Evolutionary conservation across 2,888 invertebrate species (phyloP).

Genomic region (Pammene aurita): DNA sequence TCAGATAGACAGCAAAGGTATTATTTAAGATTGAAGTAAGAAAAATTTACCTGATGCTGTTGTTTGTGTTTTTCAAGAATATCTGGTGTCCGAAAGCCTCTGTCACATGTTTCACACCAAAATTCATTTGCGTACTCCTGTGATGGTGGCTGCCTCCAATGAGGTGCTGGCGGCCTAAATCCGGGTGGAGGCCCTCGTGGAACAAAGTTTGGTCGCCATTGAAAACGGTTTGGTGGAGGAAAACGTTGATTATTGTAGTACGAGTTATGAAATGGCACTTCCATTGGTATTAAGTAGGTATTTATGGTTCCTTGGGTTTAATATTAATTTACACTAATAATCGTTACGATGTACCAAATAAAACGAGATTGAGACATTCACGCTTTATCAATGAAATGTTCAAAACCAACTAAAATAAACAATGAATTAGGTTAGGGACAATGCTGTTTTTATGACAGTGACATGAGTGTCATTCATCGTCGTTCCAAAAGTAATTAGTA

Average conservation of each 20-base stretch:
- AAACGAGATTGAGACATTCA: not conserved
- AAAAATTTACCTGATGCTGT: conserved; percentile 85
- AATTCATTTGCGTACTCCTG: conserved; percentile 54
- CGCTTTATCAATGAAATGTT: not conserved
- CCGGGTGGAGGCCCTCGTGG: conserved; percentile 39
- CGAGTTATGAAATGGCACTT: conserved; percentile 23
- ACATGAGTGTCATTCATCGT: not conserved
- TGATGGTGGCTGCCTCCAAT: conserved; percentile 37
- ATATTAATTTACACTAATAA: not conserved
- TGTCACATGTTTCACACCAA: conserved; percentile 92
- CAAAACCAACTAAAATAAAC: not conserved
- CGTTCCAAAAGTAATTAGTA: too few relatives aligned
- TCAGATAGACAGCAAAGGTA: too few relatives aligned
- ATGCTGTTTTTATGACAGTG: not conserved
- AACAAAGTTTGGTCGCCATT: conserved; percentile 47
- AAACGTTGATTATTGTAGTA: conserved; percentile 33
- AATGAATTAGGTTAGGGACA: conserved; percentile 5
- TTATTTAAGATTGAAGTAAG: not conserved
- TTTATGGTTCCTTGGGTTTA: not conserved
- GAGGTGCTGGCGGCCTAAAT: conserved; percentile 30
- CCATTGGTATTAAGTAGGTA: conserved; percentile 9
- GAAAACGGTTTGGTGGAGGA: conserved; percentile 43
- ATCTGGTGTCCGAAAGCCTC: conserved; percentile 85
- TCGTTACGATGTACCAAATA: not conserved
- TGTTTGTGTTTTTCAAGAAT: conserved; percentile 86